Evolutionary conservation across 2,797 vertebrate genomes (phyloP).

Genomic region (Sebastes steindachneri): DNA sequence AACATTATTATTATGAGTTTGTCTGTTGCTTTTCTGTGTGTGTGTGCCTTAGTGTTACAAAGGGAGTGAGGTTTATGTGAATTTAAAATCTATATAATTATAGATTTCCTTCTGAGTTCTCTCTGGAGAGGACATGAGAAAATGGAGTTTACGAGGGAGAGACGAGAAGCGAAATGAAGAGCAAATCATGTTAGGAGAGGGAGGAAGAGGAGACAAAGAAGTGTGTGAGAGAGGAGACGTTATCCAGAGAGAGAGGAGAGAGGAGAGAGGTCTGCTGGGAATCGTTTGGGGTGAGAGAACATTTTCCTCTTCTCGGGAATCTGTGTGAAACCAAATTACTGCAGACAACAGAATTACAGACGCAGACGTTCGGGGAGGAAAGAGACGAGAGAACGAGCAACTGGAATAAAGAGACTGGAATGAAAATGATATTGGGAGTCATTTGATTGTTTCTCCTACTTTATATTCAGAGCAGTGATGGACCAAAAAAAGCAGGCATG

Average conservation of each 20-base stretch:
- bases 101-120: slow-evolving; percentile 37
- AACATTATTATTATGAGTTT: neutral
- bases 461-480: slow-evolving; percentile 15
- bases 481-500: neutral
- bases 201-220: slow-evolving; percentile 23
- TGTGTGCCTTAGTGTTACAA: neutral
- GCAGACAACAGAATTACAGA: slow-evolving; percentile 55
- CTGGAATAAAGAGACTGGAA: slow-evolving; percentile 10
- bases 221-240: slow-evolving; percentile 11
- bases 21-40: neutral
- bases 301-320: slow-evolving; percentile 55
- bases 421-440: slow-evolving; percentile 48
- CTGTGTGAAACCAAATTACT: slow-evolving; percentile 66
- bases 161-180: slow-evolving; percentile 51
- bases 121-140: slow-evolving; percentile 28
- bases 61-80: neutral
- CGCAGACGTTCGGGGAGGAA: slow-evolving; percentile 11
- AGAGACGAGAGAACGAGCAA: slow-evolving; percentile 3
- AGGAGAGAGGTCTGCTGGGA: slow-evolving; percentile 56
- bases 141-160: slow-evolving; percentile 48
- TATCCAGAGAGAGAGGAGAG: slow-evolving; percentile 5
- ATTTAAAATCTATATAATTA: slow-evolving; percentile 48
- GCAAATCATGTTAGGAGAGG: slow-evolving; percentile 46
- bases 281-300: slow-evolving; percentile 58
- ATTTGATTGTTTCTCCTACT: slow-evolving; percentile 41